phyloP scores from a whole-genome alignment of 2,797 vertebrate species.

The Propithecus perrieri region DNA sequence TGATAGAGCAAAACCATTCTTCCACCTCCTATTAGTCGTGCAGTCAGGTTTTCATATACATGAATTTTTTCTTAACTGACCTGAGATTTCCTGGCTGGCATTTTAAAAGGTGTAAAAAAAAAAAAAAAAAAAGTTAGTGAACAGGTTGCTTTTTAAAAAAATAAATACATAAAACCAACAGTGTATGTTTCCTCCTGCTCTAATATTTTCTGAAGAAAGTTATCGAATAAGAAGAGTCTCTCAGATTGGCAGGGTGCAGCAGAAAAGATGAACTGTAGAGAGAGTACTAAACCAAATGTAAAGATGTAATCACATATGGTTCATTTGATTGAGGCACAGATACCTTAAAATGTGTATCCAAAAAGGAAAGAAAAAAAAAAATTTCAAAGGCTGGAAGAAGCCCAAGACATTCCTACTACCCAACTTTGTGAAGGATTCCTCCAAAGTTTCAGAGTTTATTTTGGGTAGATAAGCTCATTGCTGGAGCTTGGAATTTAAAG shows the following conservation, averaged over 20 bases:
- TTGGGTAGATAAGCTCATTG: slow-evolving; percentile 61
- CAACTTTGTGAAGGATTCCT: slow-evolving; percentile 49
- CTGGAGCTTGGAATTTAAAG: slow-evolving; percentile 56
- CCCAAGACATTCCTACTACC: slow-evolving; percentile 67
- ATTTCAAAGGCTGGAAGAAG: slow-evolving; percentile 58
- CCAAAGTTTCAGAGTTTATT: slow-evolving; percentile 61
- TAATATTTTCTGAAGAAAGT: slow-evolving; percentile 74
- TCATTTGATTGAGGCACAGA: slow-evolving; percentile 66
- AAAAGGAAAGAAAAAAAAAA: slow-evolving; percentile 46
- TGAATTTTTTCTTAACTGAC: slow-evolving; percentile 88
- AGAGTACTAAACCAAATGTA: slow-evolving; percentile 76
- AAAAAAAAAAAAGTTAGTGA: slow-evolving; percentile 16
- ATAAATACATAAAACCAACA: not conserved
- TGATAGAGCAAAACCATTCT: slow-evolving; percentile 96
- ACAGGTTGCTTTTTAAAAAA: slow-evolving; percentile 69
- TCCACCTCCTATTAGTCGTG: slow-evolving; percentile 93
- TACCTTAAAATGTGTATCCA: slow-evolving; percentile 64
- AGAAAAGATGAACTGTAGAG: slow-evolving; percentile 70
- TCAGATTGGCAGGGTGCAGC: slow-evolving; percentile 74
- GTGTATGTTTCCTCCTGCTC: slow-evolving; percentile 52
- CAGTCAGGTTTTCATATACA: slow-evolving; percentile 91
- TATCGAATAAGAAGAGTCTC: slow-evolving; percentile 66
- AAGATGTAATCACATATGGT: slow-evolving; percentile 68
- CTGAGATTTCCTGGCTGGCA: slow-evolving; percentile 81
- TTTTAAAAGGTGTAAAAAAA: slow-evolving; percentile 71